These are phyloP conservation scores for Agrenia bidenticulata DNA, from an alignment of 2,888 invertebrate genomes.

Conservation along the genomic window DNA sequence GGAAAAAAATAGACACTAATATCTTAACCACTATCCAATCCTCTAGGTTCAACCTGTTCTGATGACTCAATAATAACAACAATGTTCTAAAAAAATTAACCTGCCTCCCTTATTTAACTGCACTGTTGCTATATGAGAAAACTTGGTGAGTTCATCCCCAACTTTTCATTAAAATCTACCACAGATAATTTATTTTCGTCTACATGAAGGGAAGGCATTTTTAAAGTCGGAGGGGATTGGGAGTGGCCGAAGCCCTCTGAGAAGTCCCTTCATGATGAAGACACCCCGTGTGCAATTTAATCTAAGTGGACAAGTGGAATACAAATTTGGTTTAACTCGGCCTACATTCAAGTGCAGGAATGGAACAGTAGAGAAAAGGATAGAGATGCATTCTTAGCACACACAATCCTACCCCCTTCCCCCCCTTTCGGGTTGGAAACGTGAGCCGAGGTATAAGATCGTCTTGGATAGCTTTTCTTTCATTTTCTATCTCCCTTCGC, in stretches of 20 bases:
- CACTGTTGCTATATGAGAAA: too few species aligned
- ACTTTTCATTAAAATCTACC: conserved; percentile 7
- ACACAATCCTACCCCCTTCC: neutral
- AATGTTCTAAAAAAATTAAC: too few species aligned
- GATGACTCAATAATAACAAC: too few species aligned
- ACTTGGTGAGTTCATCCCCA: neutral
- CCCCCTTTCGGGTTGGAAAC: too few species aligned
- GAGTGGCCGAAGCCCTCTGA: neutral
- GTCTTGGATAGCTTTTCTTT: too few species aligned
- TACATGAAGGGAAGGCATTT: neutral
- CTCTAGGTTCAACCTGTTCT: too few species aligned
- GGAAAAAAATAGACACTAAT: too few species aligned
- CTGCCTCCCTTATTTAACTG: too few species aligned
- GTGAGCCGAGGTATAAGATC: too few species aligned
- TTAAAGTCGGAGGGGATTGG: too few species aligned
- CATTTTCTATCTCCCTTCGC: too few species aligned
- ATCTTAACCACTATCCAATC: too few species aligned
- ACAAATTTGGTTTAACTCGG: conserved; percentile 10
- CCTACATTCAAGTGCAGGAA: neutral
- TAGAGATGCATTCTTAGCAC: conserved; percentile 4
- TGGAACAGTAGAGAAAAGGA: neutral
- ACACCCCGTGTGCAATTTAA: conserved; percentile 14
- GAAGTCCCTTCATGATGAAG: neutral
- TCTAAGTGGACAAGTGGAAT: conserved; percentile 15
- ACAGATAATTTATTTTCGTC: conserved; percentile 4